phyloP scores from a whole-genome alignment of 1,140 invertebrate genomes.

The Pogonomyrmex californicus region DNA sequence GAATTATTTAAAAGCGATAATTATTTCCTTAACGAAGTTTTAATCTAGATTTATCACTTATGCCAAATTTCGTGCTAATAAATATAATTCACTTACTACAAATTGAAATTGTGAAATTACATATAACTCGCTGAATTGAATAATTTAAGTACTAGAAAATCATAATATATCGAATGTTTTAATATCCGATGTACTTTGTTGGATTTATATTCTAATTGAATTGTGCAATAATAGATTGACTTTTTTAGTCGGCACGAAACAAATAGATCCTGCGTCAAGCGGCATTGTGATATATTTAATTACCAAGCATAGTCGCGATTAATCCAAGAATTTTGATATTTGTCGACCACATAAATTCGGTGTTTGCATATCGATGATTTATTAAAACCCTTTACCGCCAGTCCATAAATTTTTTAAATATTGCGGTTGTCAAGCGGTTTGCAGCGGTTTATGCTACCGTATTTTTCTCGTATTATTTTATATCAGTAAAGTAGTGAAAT shows the following conservation, averaged over 20 bases:
- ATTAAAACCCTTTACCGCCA: neutral
- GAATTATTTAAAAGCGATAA: neutral
- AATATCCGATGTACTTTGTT: neutral
- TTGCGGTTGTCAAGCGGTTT: neutral
- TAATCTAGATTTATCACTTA: neutral
- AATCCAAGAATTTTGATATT: neutral
- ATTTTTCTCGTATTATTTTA: neutral
- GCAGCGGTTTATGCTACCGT: neutral
- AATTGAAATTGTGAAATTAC: neutral
- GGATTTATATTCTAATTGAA: neutral
- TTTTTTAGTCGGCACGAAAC: neutral
- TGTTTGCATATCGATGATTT: conserved; percentile 2
- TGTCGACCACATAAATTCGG: conserved; percentile 8
- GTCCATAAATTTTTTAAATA: neutral
- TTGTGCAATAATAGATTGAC: neutral
- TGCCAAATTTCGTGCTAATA: neutral
- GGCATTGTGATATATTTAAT: neutral
- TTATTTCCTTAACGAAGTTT: neutral
- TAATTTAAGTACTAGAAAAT: conserved; percentile 8
- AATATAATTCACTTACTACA: neutral
- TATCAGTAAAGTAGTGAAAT: neutral
- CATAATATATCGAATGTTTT: neutral
- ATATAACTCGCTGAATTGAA: neutral
- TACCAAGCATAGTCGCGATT: neutral
- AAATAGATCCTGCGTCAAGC: neutral